These are phyloP conservation scores for Malacoctenus gilli DNA, from an alignment of 2,797 vertebrate genomes.

Conservation along the genomic window DNA sequence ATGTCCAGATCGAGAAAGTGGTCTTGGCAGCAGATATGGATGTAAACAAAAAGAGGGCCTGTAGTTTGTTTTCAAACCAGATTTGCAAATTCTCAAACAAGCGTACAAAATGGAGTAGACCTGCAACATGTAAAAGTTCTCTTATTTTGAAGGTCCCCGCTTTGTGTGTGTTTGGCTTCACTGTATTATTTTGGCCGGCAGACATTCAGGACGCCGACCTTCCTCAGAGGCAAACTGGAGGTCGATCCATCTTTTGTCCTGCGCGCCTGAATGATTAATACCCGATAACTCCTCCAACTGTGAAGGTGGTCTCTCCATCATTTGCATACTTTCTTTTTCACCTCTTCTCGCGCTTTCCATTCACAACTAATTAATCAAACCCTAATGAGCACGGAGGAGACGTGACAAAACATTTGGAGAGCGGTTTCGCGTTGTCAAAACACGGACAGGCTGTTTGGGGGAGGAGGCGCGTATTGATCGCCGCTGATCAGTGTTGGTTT, in stretches of 20 bases:
- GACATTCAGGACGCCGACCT: too few species aligned
- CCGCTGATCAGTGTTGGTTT: constrained; percentile 22
- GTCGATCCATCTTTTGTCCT: not conserved
- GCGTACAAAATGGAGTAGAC: too few species aligned
- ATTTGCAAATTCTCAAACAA: too few species aligned
- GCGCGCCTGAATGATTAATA: constrained; percentile 33
- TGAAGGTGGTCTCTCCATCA: constrained; percentile 38
- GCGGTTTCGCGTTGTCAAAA: constrained; percentile 31
- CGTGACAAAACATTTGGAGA: constrained; percentile 34
- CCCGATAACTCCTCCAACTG: constrained; percentile 37
- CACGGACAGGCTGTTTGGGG: constrained; percentile 15
- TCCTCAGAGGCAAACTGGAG: too few species aligned
- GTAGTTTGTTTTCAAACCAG: too few species aligned
- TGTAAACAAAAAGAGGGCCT: too few species aligned
- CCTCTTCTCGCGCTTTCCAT: not conserved
- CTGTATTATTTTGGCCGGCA: too few species aligned
- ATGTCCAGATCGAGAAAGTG: too few species aligned
- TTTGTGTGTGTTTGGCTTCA: too few species aligned
- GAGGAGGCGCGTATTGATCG: constrained; percentile 19
- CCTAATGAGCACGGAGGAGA: constrained; percentile 38
- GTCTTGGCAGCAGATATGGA: too few species aligned
- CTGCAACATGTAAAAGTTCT: too few species aligned
- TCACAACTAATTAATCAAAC: constrained; percentile 47
- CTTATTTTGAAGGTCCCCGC: too few species aligned
- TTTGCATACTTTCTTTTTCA: constrained; percentile 14